phyloP scores from a whole-genome alignment of 1,140 invertebrate genomes.

The Drosophila rufa region DNA sequence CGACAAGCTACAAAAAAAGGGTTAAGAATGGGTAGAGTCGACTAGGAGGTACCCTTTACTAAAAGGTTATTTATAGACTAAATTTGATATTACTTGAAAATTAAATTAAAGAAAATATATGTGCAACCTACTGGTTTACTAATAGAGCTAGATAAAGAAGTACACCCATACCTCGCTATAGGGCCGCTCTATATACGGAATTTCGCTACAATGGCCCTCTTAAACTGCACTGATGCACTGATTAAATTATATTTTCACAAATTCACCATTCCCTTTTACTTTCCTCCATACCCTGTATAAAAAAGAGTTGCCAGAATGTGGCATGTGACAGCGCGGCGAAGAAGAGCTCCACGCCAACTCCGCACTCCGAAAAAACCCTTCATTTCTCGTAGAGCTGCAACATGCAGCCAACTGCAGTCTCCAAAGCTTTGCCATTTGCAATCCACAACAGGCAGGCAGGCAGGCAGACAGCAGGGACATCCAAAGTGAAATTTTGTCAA shows the following conservation, averaged over 20 bases:
- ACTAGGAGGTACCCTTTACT: background rate
- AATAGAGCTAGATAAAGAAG: too few relatives aligned
- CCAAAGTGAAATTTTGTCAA: conserved; percentile 54
- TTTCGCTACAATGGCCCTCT: too few relatives aligned
- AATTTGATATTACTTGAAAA: too few relatives aligned
- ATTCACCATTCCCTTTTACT: background rate
- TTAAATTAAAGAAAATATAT: too few relatives aligned
- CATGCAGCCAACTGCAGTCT: conserved; percentile 45
- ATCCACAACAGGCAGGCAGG: conserved; percentile 32
- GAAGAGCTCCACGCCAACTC: conserved; percentile 17
- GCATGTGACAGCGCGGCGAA: conserved; percentile 38
- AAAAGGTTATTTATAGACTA: background rate
- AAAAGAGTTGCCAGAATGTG: conserved; percentile 46
- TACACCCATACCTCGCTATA: too few relatives aligned
- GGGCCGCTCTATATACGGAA: too few relatives aligned
- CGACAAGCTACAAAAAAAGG: conserved; percentile 44
- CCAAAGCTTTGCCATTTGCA: conserved; percentile 32
- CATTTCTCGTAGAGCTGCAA: conserved; percentile 24
- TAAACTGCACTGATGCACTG: too few relatives aligned
- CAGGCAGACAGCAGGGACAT: conserved; percentile 15
- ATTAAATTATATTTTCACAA: too few relatives aligned
- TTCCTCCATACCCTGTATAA: conserved; percentile 10
- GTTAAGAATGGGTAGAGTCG: background rate
- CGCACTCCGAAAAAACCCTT: conserved; percentile 1
- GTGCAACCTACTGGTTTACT: too few relatives aligned